Evolutionary conservation across 2,888 invertebrate species (phyloP).

Genomic region (Nomada fabriciana): DNA sequence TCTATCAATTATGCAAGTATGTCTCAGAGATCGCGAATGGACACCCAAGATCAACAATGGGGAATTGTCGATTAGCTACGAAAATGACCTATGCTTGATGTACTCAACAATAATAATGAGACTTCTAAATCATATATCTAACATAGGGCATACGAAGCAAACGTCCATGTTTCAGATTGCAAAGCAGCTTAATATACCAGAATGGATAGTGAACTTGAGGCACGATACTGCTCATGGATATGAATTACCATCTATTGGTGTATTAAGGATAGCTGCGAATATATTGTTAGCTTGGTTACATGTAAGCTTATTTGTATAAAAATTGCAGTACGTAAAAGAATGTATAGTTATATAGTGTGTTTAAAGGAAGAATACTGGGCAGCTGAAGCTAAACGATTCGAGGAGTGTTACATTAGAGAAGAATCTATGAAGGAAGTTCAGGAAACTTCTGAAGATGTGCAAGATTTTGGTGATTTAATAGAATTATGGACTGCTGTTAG

Average conservation of each 20-base stretch:
- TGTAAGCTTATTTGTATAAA: constrained; percentile 77
- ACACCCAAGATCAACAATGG: constrained; percentile 75
- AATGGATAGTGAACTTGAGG: constrained; percentile 92
- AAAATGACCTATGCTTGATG: constrained; percentile 86
- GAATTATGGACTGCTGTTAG: constrained; percentile 81
- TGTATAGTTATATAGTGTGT: constrained; percentile 11
- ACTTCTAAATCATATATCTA: constrained; percentile 88
- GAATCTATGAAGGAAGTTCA: constrained; percentile 74
- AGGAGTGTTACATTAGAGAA: constrained; percentile 83
- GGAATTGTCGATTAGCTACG: constrained; percentile 77
- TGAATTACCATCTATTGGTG: constrained; percentile 87
- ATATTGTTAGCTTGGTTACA: constrained; percentile 89
- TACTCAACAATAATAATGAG: constrained; percentile 89
- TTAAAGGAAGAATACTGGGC: constrained; percentile 88
- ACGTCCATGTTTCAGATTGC: constrained; percentile 86
- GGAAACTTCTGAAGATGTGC: constrained; percentile 64
- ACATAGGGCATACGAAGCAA: constrained; percentile 85
- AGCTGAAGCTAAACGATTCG: constrained; percentile 85
- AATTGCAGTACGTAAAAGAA: neutral
- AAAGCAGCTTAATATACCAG: constrained; percentile 89
- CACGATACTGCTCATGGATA: constrained; percentile 92
- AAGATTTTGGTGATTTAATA: constrained; percentile 74
- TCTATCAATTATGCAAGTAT: constrained; percentile 79
- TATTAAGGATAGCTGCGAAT: constrained; percentile 87
- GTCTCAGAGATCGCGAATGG: constrained; percentile 79